Percentiles rank a stretch among this genome's conserved stretches.
phyloP scores from a whole-genome alignment of 2,113 vertebrate genomes.

The Pituophis catenifer region DNA sequence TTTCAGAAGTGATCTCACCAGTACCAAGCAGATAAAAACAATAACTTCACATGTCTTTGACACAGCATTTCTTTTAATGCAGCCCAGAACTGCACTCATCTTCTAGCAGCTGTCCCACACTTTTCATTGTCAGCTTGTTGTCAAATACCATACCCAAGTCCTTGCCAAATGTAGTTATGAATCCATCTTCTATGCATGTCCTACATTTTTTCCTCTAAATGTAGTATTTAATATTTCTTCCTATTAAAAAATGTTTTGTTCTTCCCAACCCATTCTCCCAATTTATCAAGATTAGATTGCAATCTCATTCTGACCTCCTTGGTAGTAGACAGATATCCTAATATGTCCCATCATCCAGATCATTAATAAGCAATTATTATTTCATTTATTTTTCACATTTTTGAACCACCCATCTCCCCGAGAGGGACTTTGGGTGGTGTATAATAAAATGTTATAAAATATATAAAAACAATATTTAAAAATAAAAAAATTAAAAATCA shows the following conservation, averaged over 20 bases:
- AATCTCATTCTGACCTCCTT: background rate
- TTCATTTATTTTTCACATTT: too few relatives aligned
- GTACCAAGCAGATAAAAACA: background rate
- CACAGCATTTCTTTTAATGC: background rate
- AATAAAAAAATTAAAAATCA: accelerated
- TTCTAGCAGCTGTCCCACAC: background rate
- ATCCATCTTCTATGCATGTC: background rate
- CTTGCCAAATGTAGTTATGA: background rate
- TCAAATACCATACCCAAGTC: background rate
- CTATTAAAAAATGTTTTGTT: background rate
- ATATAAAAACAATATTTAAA: too few relatives aligned
- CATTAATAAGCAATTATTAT: background rate
- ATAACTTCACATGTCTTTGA: background rate
- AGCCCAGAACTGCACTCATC: background rate
- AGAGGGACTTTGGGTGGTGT: too few relatives aligned
- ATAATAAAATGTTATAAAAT: too few relatives aligned
- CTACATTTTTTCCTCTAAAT: background rate
- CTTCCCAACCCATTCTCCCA: background rate
- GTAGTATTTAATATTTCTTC: background rate
- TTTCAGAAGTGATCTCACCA: background rate
- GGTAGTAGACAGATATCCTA: background rate
- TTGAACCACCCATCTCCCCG: too few relatives aligned
- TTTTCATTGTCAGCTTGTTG: background rate
- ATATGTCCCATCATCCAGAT: background rate
- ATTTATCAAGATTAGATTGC: background rate